Evolutionary conservation across 2,113 vertebrate species (phyloP).

Genomic region (Notothenia coriiceps): DNA sequence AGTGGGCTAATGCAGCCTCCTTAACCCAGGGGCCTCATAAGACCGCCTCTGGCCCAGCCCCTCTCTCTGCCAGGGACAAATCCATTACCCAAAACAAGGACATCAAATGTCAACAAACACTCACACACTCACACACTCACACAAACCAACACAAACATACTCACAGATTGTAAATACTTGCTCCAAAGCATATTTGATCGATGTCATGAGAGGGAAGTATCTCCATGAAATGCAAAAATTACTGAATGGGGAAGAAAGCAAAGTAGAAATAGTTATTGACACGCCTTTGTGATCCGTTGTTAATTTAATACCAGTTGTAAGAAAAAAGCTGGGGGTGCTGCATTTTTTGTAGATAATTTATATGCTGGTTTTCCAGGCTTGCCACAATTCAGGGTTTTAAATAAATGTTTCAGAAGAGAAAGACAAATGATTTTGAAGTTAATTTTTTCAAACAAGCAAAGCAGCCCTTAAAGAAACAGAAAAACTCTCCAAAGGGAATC

Average conservation of each 20-base stretch:
- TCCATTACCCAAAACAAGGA: conserved; percentile 81
- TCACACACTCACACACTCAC: conserved; percentile 45
- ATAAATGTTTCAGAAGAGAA: conserved; percentile 4
- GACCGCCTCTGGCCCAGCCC: conserved; percentile 72
- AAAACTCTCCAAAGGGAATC: conserved; percentile 60
- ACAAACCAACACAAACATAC: conserved; percentile 20
- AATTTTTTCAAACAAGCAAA: conserved; percentile 33
- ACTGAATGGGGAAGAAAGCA: conserved; percentile 16
- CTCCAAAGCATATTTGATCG: conserved; percentile 45
- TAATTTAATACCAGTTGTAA: conserved; percentile 6
- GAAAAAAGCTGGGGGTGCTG: neutral
- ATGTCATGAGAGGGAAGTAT: conserved; percentile 41
- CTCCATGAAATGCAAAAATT: conserved; percentile 39
- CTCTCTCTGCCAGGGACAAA: conserved; percentile 75
- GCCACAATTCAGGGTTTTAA: neutral
- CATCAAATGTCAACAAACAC: conserved; percentile 77
- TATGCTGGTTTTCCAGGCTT: neutral
- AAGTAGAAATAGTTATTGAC: conserved; percentile 5
- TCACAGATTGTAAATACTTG: conserved; percentile 42
- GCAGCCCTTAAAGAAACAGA: conserved; percentile 57
- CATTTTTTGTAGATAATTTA: neutral
- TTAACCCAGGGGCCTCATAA: conserved; percentile 83
- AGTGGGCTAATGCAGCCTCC: conserved; percentile 80
- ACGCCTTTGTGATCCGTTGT: conserved; percentile 17
- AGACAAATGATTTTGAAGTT: neutral